These are phyloP conservation scores for Zoanthus sociatus DNA, from an alignment of 92 coral and sea anemone genomes.

Conservation along the genomic window DNA sequence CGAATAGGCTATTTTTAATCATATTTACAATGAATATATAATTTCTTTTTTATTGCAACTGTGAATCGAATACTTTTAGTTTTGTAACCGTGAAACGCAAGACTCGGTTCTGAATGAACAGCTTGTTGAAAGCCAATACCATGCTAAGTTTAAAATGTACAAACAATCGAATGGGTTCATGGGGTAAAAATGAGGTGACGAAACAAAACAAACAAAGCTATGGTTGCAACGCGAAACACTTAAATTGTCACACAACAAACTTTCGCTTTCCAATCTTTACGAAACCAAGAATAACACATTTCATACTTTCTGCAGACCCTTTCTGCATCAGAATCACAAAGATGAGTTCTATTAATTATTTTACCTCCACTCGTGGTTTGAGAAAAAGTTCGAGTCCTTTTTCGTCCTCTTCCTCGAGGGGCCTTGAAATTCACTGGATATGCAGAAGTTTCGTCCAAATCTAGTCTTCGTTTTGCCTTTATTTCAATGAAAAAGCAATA, in stretches of 20 bases:
- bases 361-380: slow-evolving; percentile 80
- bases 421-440: slow-evolving; percentile 73
- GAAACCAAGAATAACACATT: not conserved
- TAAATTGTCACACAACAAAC: not conserved
- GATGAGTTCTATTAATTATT: not conserved
- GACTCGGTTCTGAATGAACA: not conserved
- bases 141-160: slow-evolving; percentile 14
- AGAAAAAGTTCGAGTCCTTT: slow-evolving; percentile 71
- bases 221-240: slow-evolving; percentile 1
- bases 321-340: not conserved
- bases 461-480: slow-evolving; percentile 93
- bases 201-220: slow-evolving; percentile 19
- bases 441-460: slow-evolving; percentile 85
- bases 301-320: not conserved
- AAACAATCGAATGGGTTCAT: slow-evolving; percentile 19
- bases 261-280: not conserved
- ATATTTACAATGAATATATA: not conserved
- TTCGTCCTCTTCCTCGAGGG: slow-evolving; percentile 68
- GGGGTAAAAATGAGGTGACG: not conserved
- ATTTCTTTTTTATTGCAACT: not conserved
- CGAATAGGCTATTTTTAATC: not conserved
- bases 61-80: not conserved
- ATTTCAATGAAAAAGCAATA: not conserved
- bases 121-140: slow-evolving; percentile 23
- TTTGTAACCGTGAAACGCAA: not conserved